Evolutionary conservation across 1,140 invertebrate genomes (phyloP), one percentile per base, ranked within the genome.

Genomic region (Carcinoscorpius rotundicauda): DNA sequence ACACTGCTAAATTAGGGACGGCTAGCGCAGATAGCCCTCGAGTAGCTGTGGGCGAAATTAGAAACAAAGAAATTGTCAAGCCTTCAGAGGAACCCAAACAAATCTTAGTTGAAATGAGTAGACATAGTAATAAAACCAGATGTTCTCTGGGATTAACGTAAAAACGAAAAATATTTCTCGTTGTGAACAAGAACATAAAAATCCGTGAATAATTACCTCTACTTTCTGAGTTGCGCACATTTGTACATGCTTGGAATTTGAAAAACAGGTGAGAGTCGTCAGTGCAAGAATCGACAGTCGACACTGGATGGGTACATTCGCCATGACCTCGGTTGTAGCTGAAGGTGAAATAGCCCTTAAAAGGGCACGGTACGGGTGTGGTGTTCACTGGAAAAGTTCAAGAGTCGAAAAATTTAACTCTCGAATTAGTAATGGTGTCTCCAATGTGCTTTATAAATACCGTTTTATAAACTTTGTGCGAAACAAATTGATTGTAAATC

Each of bases 201-300:
- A 29, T 29, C 0, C 29, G 29, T 29, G 29, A 29, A 29, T 9
- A 73, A 62, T 75, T 72, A 81, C 80, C 75, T 71, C 76, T 76
- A 68, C 76, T 79, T 69, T 82, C 81, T 3, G 89, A 89, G 55
- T 87, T 87, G 49, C 83, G 81, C 5, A 93, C 85, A 76, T 96
- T 91, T 1, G 90, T 88, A 77, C 92, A 96, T n/a, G 91, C 91
- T 79, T 94, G 91, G 75, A 93, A 95, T 74, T 86, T 86, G 71
- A 96, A 83, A 58, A 94, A 79, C 10, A 91, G 77, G 61, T 86
- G 79, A 3, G 85, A 88, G 69, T 89, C 84, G 71, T 91, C 87
- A 0, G 87, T 91, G 73, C 89, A 93, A 64, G 86, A 85, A 73
- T 91, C 88, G 8, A 88, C 86, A 53, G 83, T 85, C 9, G 88